A percentile compares a stretch with the other conserved stretches of the same genome.
Evolutionary conservation across 2,888 invertebrate genomes (phyloP).

Genomic region (Lithophane semibrunnea): DNA sequence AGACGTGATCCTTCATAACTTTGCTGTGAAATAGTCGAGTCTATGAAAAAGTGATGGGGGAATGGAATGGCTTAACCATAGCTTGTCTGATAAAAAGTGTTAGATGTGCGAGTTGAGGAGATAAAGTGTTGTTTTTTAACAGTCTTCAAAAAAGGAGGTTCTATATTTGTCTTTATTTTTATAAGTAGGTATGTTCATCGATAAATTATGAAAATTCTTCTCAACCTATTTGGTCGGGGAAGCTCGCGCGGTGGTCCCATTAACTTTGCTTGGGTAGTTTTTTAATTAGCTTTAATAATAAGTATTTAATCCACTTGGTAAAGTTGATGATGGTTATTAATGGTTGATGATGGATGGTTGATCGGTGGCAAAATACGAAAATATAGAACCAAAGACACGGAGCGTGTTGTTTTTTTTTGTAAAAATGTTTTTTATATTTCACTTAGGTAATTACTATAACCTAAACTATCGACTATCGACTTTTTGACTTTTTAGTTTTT

Average conservation of each 20-base stretch:
- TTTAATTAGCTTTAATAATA: too few relatives aligned
- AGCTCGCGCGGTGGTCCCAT: too few relatives aligned
- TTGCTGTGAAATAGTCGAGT: conserved; percentile 68
- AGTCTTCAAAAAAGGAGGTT: background rate
- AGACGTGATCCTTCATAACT: conserved; percentile 79
- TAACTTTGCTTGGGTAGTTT: too few relatives aligned
- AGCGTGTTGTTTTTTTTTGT: too few relatives aligned
- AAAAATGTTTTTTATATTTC: too few relatives aligned
- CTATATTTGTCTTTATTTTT: too few relatives aligned
- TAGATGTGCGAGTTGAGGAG: conserved; percentile 33
- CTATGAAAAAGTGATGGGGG: conserved; percentile 65
- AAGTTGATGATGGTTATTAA: background rate
- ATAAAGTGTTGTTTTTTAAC: background rate
- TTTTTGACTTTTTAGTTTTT: background rate
- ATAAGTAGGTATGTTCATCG: too few relatives aligned
- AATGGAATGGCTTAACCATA: conserved; percentile 52
- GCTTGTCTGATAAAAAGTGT: conserved; percentile 63
- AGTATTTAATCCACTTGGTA: background rate
- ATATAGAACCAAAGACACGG: background rate
- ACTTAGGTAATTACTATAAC: too few relatives aligned
- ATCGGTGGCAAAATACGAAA: background rate
- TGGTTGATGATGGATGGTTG: too few relatives aligned
- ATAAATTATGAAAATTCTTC: too few relatives aligned
- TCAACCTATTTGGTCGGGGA: too few relatives aligned
- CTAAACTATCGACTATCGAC: too few relatives aligned